Evolutionary conservation across 2,888 invertebrate genomes (phyloP), one percentile per base, ranked within the genome.

Genomic region (Cosmia trapezina): DNA sequence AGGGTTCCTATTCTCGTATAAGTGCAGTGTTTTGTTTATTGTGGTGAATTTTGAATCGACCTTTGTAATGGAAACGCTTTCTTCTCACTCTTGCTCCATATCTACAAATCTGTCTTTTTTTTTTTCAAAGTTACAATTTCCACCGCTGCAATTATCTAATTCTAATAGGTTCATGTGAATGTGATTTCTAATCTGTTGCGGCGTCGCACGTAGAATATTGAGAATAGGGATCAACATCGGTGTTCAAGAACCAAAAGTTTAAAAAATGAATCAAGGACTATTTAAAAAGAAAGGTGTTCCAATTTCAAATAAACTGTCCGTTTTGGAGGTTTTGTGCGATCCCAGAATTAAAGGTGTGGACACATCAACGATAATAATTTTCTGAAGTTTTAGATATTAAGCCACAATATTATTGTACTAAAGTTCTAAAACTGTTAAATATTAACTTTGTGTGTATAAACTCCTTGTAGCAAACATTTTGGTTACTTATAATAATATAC

Each of bases 1-100:
- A 80, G 73, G 82, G 79, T 76, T 74, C 78, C 72, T 83, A 83
- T 83, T 84, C 67, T 78, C 71, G 59, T 66, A 66, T 60, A 71
- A 49, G 57, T 79, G 59, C 63, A 66, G 51, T 59, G 72, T 81
- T 81, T 76, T 81, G 59, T 83, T 80, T 80, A 62, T 66, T 59
- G 51, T 70, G 37, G 37, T 57, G 73, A 64, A 65, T 68, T 78
- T 66, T 78, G 28, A 78, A 78, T 72, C 59, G 22, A 6, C 56
- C 63, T 64, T 80, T 82, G 73, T 83, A 28, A 72, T 60, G 56
- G 62, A 61, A 47, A 69, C 49, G 49, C 47, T 69, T 66, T 82
- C 59, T 59, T 70, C 53, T 49, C 69, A 53, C 56, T 70, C 37
- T 59, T 45, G 49, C 28, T 62, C n/a, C 22, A 33, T 51, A 45